Evolutionary conservation across 2,113 vertebrate genomes (phyloP), one percentile per base, ranked within the genome.

Genomic region (Progne subis): DNA sequence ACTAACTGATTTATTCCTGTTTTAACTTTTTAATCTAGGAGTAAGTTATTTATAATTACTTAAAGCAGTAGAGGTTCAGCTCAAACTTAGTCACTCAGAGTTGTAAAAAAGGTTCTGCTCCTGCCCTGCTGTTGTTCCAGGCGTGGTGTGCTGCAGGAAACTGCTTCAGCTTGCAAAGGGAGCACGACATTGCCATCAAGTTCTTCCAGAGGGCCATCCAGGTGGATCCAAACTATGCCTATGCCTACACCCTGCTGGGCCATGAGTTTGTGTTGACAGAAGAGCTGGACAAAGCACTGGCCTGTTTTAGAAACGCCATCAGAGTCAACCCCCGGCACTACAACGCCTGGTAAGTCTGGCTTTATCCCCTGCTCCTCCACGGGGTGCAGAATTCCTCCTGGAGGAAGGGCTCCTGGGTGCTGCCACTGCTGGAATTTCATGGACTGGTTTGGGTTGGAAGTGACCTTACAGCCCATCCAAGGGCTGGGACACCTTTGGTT

Each of bases 151-250:
- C 99, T 56, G 99, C 99, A 52, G 99, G 99, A 26, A 99, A 99
- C 98, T 99, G 99, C 92, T 99, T 99, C 98, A 99, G 99, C 97
- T 98, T 99, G 88, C 99, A 99, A 86, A 98, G 99, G 50, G 99
- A 99, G 92, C 99, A 99, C 25, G 99, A 99, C 97, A 99, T 99
- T 46, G 99, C 99, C 75, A 99, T 99, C 93, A 99, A 99, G 97
- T 99, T 99, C 97, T 99, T 99, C 98, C 99, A 99, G 97, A 98
- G 99, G 93, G 99, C 99, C 93, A 99, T 99, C 95, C 99, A 99
- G 97, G 99, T 99, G 95, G 99, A 99, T 97, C 99, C 99, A 4
- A 98, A 99, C 95, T 99, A 99, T 82, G 99, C 99, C 14, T 99
- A 99, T 19, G 99, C 99, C 41, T 99, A 99, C 97, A 99, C 99